Percentiles rank a stretch among this genome's conserved stretches.
These are phyloP conservation scores for Semaprochilodus insignis DNA, from an alignment of 2,797 vertebrate species.

Conservation along the genomic window DNA sequence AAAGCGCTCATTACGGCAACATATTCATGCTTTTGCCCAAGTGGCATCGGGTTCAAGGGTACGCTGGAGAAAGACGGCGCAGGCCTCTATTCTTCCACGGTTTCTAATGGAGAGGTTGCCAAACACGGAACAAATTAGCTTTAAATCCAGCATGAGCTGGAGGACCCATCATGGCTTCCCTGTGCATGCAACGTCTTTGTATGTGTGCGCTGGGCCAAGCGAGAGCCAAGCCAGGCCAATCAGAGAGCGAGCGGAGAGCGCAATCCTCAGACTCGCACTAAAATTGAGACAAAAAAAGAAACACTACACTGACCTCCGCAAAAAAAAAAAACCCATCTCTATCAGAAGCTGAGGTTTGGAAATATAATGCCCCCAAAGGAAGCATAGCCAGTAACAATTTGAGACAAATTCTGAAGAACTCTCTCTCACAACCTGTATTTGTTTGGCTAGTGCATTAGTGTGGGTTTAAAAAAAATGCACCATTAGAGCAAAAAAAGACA, in stretches of 20 bases:
- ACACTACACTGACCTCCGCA: not conserved
- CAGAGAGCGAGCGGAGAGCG: not conserved
- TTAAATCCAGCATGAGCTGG: conserved; percentile 15
- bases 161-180: conserved; percentile 7
- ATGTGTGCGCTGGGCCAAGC: conserved; percentile 4
- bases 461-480: not conserved
- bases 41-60: conserved; percentile 51
- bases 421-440: not conserved
- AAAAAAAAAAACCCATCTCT: not conserved
- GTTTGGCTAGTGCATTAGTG: not conserved
- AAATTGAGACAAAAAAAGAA: conserved; percentile 6
- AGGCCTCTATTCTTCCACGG: conserved; percentile 16
- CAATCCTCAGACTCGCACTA: not conserved
- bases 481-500: not conserved
- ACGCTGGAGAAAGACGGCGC: conserved; percentile 5
- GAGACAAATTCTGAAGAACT: not conserved
- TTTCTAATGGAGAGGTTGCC: conserved; percentile 13
- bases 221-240: conserved; percentile 20
- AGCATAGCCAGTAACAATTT: not conserved
- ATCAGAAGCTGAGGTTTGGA: not conserved
- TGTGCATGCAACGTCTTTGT: conserved; percentile 10
- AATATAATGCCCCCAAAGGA: not conserved
- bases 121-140: conserved; percentile 21
- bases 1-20: conserved; percentile 41
- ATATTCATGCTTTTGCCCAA: conserved; percentile 35